These are phyloP conservation scores for Polydrusus pterygomalis DNA, from an alignment of 2,888 invertebrate genomes.

Conservation along the genomic window DNA sequence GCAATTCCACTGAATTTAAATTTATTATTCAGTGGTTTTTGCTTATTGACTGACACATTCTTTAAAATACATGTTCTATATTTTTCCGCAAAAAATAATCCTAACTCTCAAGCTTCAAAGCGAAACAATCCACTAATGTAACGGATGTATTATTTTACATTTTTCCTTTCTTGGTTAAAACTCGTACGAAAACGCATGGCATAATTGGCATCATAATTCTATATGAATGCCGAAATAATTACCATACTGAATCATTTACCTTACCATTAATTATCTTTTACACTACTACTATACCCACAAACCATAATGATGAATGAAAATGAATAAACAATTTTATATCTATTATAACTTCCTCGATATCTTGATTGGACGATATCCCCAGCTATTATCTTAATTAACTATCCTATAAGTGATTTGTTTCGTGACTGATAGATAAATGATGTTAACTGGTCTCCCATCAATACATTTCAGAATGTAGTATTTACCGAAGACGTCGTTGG, in stretches of 20 bases:
- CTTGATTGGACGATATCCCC: constrained; percentile 30
- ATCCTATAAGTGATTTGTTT: constrained; percentile 38
- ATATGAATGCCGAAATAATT: constrained; percentile 31
- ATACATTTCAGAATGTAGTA: constrained; percentile 52
- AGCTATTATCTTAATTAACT: constrained; percentile 39
- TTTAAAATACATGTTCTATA: too few relatives aligned
- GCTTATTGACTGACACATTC: too few relatives aligned
- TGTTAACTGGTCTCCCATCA: constrained; percentile 17
- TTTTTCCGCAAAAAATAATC: too few relatives aligned
- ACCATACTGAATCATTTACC: constrained; percentile 29
- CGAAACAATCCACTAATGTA: not conserved
- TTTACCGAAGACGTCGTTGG: constrained; percentile 38
- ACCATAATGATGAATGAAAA: constrained; percentile 40
- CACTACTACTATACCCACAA: constrained; percentile 25
- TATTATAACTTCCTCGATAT: constrained; percentile 26
- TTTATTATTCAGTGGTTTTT: too few relatives aligned
- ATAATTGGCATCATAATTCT: constrained; percentile 10
- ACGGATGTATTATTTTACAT: not conserved
- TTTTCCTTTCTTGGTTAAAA: constrained; percentile 11
- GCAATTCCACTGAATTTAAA: too few relatives aligned
- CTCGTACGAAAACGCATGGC: constrained; percentile 11
- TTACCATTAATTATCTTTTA: constrained; percentile 43
- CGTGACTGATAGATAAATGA: constrained; percentile 49
- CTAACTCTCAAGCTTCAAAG: too few relatives aligned
- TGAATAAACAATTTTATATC: constrained; percentile 36